Evolutionary conservation across 2,888 invertebrate genomes (phyloP), one percentile per base, ranked within the genome.

Genomic region (Hyposoter dolosus): DNA sequence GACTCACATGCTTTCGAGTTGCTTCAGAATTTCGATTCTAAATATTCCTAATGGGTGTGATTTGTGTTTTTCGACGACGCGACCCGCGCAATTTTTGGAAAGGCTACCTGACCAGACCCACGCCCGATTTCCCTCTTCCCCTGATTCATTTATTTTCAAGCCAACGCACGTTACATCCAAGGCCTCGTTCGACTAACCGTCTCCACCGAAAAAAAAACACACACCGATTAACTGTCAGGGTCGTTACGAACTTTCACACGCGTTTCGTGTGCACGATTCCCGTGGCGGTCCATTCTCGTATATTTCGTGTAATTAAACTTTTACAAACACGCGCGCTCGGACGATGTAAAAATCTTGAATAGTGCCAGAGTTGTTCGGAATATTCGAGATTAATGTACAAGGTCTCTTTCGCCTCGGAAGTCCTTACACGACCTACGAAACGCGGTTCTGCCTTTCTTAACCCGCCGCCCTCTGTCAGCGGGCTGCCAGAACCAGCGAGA

Each of bases 371-470:
- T 90, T 90, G 90, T 89, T 90, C 90, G 88, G 89, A 89, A 89
- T 90, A 90, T 86, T 88, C 89, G 88, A 74, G 78, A 53, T 45
- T 68, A 80, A 28, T 72, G 28, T 60, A 77, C 80, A 43, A 60
- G 71, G 78, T 74, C 77, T 65, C n/a, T 28, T 19, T 53, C 43
- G 71, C 76, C 65, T 35, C 53, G 63, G 56, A 65, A 85, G 78
- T 89, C 88, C 88, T 89, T 88, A 88, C 89, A 84, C 90, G 90
- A 91, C 92, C 91, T 90, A 91, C 91, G 91, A 92, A 90, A 88
- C 88, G 85, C 87, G 53, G 43, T 68, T 45, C 76, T 65, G 65
- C 68, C 84, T 68, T 77, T 68, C 78, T 77, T 91, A 90, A 89
- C 88, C 88, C 85, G 88, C 88, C 83, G 89, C 91, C 90, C 90